These are phyloP conservation scores for Lutjanus campechanus DNA, from an alignment of 2,797 vertebrate species.

Conservation along the genomic window DNA sequence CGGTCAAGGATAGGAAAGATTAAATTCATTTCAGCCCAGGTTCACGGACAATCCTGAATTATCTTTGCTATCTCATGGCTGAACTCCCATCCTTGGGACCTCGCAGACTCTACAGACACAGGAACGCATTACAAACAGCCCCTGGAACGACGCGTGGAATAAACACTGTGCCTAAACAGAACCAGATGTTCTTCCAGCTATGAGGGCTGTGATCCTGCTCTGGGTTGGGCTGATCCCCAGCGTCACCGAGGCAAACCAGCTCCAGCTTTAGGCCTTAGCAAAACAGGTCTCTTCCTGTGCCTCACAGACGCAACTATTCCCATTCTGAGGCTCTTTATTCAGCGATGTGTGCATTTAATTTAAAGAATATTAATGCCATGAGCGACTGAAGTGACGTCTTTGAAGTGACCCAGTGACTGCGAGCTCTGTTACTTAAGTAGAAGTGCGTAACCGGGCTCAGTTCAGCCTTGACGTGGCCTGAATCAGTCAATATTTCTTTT, in stretches of 20 bases:
- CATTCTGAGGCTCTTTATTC: slow-evolving; percentile 52
- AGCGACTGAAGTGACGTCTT: slow-evolving; percentile 36
- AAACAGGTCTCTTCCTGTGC: slow-evolving; percentile 74
- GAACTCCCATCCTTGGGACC: slow-evolving; percentile 61
- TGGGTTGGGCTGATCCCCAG: slow-evolving; percentile 73
- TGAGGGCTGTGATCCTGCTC: slow-evolving; percentile 64
- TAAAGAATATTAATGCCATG: slow-evolving; percentile 27
- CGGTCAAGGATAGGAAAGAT: slow-evolving; percentile 42
- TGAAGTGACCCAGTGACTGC: slow-evolving; percentile 38
- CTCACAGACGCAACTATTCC: slow-evolving; percentile 50
- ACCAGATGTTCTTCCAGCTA: slow-evolving; percentile 83
- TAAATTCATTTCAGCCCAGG: slow-evolving; percentile 22
- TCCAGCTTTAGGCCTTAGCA: slow-evolving; percentile 67
- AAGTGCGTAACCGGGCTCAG: slow-evolving; percentile 15
- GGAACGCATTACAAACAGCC: slow-evolving; percentile 75
- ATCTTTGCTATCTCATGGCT: slow-evolving; percentile 63
- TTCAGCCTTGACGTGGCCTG: slow-evolving; percentile 1
- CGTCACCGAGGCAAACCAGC: slow-evolving; percentile 69
- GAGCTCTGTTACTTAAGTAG: slow-evolving; percentile 31
- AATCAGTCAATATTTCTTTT: slow-evolving; percentile 8
- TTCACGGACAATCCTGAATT: slow-evolving; percentile 37
- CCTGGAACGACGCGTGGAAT: slow-evolving; percentile 76
- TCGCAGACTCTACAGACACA: slow-evolving; percentile 47
- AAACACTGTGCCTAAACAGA: slow-evolving; percentile 78
- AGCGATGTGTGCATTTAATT: slow-evolving; percentile 36